These are phyloP conservation scores for Drosophila suboccidentalis DNA, from an alignment of 2,888 invertebrate genomes.

Conservation along the genomic window DNA sequence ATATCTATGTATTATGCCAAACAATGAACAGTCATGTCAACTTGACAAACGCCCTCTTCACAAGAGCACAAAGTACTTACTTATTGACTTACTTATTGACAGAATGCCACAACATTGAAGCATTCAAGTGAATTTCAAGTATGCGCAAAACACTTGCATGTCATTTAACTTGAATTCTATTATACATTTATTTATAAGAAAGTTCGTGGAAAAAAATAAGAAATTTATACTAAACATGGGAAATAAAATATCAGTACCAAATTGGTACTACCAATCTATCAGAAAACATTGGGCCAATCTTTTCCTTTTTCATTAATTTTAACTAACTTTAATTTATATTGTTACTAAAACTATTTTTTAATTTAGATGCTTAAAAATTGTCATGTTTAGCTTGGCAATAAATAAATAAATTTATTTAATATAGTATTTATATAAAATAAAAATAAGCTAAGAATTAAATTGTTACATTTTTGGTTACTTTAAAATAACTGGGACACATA, in stretches of 20 bases:
- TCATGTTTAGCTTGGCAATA: too few species aligned
- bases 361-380: too few species aligned
- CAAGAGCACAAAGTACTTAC: constrained; percentile 14
- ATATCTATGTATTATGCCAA: constrained; percentile 42
- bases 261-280: too few species aligned
- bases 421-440: too few species aligned
- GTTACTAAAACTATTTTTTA: too few species aligned
- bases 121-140: constrained; percentile 7
- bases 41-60: constrained; percentile 47
- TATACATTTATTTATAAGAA: not conserved
- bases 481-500: not conserved
- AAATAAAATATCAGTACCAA: not conserved
- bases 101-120: constrained; percentile 18
- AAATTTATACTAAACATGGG: not conserved
- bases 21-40: constrained; percentile 51
- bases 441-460: too few species aligned
- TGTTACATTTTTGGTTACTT: not conserved
- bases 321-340: not conserved
- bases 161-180: constrained; percentile 4
- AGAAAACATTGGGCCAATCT: too few species aligned
- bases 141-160: not conserved
- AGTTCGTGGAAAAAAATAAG: not conserved
- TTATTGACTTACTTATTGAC: constrained; percentile 7
- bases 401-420: too few species aligned
- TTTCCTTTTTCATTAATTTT: too few species aligned